Evolutionary conservation across 1,140 invertebrate species (phyloP).

Genomic region (Drosophila baimaii): DNA sequence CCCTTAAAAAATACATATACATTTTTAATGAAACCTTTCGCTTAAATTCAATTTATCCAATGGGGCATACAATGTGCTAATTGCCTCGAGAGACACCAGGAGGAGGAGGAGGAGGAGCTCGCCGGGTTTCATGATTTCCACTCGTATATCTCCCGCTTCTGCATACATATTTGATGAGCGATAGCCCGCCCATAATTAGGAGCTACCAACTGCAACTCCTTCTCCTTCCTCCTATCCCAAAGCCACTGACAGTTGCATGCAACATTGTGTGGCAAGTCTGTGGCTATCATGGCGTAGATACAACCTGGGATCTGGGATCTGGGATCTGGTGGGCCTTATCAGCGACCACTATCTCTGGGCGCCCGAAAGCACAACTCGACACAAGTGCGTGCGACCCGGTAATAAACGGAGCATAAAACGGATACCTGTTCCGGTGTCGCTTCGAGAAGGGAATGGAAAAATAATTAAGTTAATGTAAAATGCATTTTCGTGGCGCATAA

Average conservation of each 20-base stretch:
- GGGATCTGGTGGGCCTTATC: constrained; percentile 52
- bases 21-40: no score
- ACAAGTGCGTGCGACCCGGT: constrained; percentile 66
- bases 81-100: constrained; percentile 26
- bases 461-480: constrained; percentile 81
- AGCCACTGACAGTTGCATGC: constrained; percentile 43
- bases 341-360: constrained; percentile 51
- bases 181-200: constrained; percentile 75
- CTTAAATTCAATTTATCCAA: constrained; percentile 44
- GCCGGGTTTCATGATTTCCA: constrained; percentile 58
- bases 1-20: not conserved
- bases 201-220: constrained; percentile 14
- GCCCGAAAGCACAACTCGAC: constrained; percentile 15
- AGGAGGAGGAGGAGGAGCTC: not conserved
- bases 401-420: constrained; percentile 61
- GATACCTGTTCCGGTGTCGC: constrained; percentile 36
- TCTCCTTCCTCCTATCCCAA: not conserved
- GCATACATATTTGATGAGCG: constrained; percentile 74
- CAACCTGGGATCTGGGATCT: constrained; percentile 19
- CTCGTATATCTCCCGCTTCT: constrained; percentile 58
- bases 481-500: constrained; percentile 76
- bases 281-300: constrained; percentile 47
- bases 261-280: constrained; percentile 52
- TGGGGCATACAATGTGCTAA: constrained; percentile 61
- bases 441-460: constrained; percentile 59